These are phyloP conservation scores for Leguminivora glycinivorella DNA, from an alignment of 1,140 invertebrate genomes.

Conservation along the genomic window DNA sequence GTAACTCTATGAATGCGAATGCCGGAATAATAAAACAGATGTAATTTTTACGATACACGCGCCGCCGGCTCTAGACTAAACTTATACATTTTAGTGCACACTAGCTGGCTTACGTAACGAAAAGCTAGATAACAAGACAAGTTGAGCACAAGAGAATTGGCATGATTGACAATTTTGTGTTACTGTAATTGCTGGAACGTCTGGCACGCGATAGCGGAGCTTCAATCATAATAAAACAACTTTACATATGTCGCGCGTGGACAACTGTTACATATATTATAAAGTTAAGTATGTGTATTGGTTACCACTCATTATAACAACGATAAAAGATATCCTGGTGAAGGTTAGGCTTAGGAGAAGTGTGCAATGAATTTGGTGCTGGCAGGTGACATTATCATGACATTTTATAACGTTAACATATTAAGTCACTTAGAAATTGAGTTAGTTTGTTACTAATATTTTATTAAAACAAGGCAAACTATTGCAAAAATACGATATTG, in stretches of 20 bases:
- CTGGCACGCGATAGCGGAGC: conserved; percentile 13
- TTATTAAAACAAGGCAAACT: not conserved
- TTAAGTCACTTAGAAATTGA: too few relatives aligned
- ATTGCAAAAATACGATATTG: not conserved
- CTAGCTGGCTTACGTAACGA: not conserved
- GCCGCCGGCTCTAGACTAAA: not conserved
- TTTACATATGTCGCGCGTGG: not conserved
- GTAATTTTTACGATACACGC: conserved; percentile 26
- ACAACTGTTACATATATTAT: too few relatives aligned
- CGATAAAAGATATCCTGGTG: too few relatives aligned
- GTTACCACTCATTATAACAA: too few relatives aligned
- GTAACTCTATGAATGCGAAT: not conserved
- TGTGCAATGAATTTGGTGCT: too few relatives aligned
- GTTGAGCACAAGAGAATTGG: conserved; percentile 6
- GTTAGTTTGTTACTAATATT: too few relatives aligned
- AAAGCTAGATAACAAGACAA: not conserved
- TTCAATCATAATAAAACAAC: conserved; percentile 12
- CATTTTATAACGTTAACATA: too few relatives aligned
- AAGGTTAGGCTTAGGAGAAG: too few relatives aligned
- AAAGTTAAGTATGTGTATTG: not conserved
- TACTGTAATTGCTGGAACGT: not conserved
- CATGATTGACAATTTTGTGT: not conserved
- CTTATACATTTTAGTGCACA: not conserved
- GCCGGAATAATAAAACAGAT: conserved; percentile 19
- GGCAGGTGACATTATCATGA: too few relatives aligned